Base-by-base conservation (phyloP, 2,888 invertebrate genomes). In the Epinotia ramella region DNA sequence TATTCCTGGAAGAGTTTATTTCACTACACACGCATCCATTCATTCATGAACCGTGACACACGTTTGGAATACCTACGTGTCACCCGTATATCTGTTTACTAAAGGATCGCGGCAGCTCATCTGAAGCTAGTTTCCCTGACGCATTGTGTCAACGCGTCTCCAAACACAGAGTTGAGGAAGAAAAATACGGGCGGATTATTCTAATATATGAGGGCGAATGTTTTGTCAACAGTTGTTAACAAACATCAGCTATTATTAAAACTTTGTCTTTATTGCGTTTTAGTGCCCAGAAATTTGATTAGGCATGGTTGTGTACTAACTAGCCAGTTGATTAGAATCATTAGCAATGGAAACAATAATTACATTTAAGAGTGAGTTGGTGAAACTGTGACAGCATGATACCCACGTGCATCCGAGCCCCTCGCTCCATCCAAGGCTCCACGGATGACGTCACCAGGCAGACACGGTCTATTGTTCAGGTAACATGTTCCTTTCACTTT, bases 391-490 rank as follows among this genome's bases (percentile, higher is more conserved):
- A 87, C 84, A 88, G 78, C 78, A 96, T 96, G 96, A 95, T 96
- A 91, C 96, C 96, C 63, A 96, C 96, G 83, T 97, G 97, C 87
- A 96, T 97, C 82, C 93, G 96, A 86, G 96, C 96, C 65, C 95
- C 96, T 81, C 95, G 96, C 80, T 95, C 95, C 80, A 95, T 96
- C 84, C 97, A 97, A 91, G 97, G 97, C 83, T 97, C 97, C 81
- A 96, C 96, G 79, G 97, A 97, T 91, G 97, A 97, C 91, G 96
- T 97, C 90, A 96, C 95, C 70, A 91, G 95, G 78, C 96, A 96
- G 89, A 96, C 96, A 78, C 96, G 95, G 86, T 96, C 96, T 86
- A 97, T 96, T 88, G 95, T 96, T 84, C 97, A 97, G 96, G 97
- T 96, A 90, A 86, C 56, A 77, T 65, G 13, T 12, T 60, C 63